Evolutionary conservation across 1,140 invertebrate species (phyloP).

Genomic region (Drosophila simulans): DNA sequence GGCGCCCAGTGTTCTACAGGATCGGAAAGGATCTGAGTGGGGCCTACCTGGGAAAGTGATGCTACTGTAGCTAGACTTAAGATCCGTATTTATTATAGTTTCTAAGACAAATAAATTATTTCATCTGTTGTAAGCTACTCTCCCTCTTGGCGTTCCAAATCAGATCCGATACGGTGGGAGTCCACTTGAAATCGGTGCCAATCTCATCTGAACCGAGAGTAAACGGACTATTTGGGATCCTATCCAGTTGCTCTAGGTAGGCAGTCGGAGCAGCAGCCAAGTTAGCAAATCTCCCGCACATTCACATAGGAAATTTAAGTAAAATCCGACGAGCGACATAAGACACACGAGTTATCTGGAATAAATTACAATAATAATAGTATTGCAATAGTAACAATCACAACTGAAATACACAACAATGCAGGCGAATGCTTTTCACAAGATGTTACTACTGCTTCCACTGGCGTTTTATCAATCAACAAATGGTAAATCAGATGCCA

Average conservation of each 20-base stretch:
- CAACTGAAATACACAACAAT: constrained; percentile 33
- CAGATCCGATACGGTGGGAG: constrained; percentile 15
- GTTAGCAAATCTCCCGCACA: constrained; percentile 15
- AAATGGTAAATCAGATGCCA: constrained; percentile 51
- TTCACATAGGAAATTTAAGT: constrained; percentile 25
- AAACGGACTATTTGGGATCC: constrained; percentile 15
- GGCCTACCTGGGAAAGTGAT: constrained; percentile 29
- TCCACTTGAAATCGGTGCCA: neutral
- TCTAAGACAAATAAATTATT: constrained; percentile 1
- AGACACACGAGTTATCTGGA: constrained; percentile 9
- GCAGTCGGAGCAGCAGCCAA: constrained; percentile 6
- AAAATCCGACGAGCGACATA: constrained; percentile 18
- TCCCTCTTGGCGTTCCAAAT: constrained; percentile 13
- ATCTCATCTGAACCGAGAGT: constrained; percentile 39
- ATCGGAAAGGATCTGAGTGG: constrained; percentile 13
- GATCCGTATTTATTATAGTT: constrained; percentile 40
- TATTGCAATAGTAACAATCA: constrained; percentile 20
- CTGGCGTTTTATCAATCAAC: constrained; percentile 48
- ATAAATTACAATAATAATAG: constrained; percentile 21
- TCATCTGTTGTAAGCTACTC: neutral
- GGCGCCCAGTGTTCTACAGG: constrained; percentile 86
- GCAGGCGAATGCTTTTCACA: constrained; percentile 49
- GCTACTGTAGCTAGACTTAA: neutral
- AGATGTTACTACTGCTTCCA: constrained; percentile 58
- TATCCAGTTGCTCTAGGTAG: constrained; percentile 51